Evolutionary conservation across 2,888 invertebrate genomes (phyloP), one percentile per base, ranked within the genome.

Genomic region (Tiliacea aurago): DNA sequence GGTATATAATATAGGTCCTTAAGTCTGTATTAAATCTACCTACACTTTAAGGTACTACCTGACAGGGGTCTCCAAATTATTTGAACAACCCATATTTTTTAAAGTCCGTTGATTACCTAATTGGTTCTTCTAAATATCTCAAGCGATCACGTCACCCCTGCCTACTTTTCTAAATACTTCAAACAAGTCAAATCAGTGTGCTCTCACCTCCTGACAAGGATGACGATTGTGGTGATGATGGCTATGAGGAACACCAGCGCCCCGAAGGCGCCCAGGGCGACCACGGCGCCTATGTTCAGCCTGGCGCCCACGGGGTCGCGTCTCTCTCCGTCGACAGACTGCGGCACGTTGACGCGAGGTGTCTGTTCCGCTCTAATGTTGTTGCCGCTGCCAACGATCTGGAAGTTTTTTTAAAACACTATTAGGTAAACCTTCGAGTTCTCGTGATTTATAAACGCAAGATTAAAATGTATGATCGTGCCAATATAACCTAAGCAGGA

Each of bases 231-330:
- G 3, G 99, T 98, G 84, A 99, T 98, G 81, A 99, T 98, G 43
- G 98, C 99, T 15, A 99, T 98, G 65, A 99, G 96, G 92, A 99
- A 98, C 11, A 99, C 98, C 87, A 99, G 98, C 13, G 98, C 98
- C n/a, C 98, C 99, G 91, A 99, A 99, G 13, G 98, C 98, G 4
- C 98, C 98, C 23, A 99, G 95, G 0, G 99, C 98, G 74, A 99
- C 98, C 83, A 99, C 98, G 10, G 98, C 98, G 70, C 98, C 98
- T 73, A 98, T 95, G 93, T 98, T 98, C 37, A 99, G 95, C 83
- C 98, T 97, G 2, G 98, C 98, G 41, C 97, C 97, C 82, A 97
- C 93, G 33, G 97, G 91, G 88, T 97, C 96, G 58, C 96, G 92
- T 2, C 97, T 91, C 88, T 97, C 96, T 28, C 97, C 96, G 91